phyloP scores from a whole-genome alignment of 2,797 vertebrate genomes.

The Morus bassanus region DNA sequence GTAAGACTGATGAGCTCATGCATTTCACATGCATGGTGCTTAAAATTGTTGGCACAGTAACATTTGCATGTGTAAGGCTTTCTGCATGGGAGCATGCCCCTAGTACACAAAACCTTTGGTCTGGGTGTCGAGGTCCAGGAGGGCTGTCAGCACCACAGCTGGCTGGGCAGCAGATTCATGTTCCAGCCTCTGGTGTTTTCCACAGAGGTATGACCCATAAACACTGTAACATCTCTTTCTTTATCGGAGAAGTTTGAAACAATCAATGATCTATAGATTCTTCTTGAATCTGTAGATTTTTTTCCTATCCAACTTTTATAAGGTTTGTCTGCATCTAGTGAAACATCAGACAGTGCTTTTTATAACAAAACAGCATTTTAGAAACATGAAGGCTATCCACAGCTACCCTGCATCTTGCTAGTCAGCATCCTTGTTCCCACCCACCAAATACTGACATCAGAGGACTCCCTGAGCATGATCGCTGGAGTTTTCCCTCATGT shows the following conservation, averaged over 20 bases:
- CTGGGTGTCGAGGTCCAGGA: background rate
- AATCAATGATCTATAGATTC: background rate
- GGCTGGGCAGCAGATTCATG: slow-evolving; percentile 17
- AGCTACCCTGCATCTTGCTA: background rate
- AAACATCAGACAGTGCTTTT: background rate
- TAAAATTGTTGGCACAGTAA: background rate
- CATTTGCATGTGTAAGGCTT: background rate
- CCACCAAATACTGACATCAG: slow-evolving; percentile 52
- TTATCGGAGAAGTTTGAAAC: background rate
- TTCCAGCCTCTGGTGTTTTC: background rate
- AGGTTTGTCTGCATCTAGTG: background rate
- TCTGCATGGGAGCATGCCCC: background rate
- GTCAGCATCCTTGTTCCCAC: slow-evolving; percentile 20
- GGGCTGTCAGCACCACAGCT: background rate
- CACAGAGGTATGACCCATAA: slow-evolving; percentile 1
- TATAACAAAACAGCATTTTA: background rate
- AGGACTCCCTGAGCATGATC: slow-evolving; percentile 58
- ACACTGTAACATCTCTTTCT: background rate
- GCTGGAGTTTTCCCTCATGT: slow-evolving; percentile 72
- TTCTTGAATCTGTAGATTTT: background rate
- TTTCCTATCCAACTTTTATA: background rate
- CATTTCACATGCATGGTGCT: background rate
- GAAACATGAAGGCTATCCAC: background rate
- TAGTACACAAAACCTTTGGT: background rate
- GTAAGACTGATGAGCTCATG: background rate